Base-by-base conservation (phyloP, 2,113 vertebrate species). In the Rhea americana region DNA sequence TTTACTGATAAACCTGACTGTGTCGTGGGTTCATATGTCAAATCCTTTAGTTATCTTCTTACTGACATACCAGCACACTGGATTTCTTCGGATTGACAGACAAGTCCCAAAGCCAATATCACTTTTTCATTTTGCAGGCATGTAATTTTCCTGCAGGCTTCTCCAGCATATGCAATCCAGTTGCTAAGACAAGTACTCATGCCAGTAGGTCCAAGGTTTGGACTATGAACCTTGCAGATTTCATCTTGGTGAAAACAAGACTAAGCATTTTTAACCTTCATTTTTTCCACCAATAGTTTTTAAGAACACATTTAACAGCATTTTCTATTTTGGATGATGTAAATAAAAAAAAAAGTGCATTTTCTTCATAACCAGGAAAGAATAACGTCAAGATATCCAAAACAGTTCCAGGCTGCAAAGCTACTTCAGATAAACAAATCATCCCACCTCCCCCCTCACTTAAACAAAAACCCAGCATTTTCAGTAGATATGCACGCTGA, bases 391-490 rank as follows among this genome's bases (percentile, higher is more conserved):
- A 79, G 32, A 20, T 32, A 55, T 30, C 3, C 45, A 39, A 43
- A 25, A 39, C 53, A 19, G 45, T 22, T 7, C 5, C 59, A 62
- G 26, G n/a, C 51, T 73, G 48, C 17, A 72, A 66, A 67, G 66
- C 12, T 82, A 43, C 26, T 13, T 7, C 50, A 39, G 20, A 17
- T 79, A 19, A 41, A 62, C 65, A 62, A 63, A 22, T 9, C 70
- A n/a, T 15, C 7, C 4, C 45, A 22, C 13, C 66, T 6, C 8
- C 43, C 35, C 5, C 3, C 0, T 0, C 43, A 25, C 65, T 37
- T 8, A 47, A 47, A 62, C 56, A 59, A 92, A 39, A 3, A 10
- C 3, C 32, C 56, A 55, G n/a, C 2, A 1, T 15, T 19, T 75
- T 59, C 43, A 18, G 3, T 21, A 59, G 48, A 75, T 7, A 16